phyloP scores from a whole-genome alignment of 2,113 vertebrate species.

The Upupa epops region DNA sequence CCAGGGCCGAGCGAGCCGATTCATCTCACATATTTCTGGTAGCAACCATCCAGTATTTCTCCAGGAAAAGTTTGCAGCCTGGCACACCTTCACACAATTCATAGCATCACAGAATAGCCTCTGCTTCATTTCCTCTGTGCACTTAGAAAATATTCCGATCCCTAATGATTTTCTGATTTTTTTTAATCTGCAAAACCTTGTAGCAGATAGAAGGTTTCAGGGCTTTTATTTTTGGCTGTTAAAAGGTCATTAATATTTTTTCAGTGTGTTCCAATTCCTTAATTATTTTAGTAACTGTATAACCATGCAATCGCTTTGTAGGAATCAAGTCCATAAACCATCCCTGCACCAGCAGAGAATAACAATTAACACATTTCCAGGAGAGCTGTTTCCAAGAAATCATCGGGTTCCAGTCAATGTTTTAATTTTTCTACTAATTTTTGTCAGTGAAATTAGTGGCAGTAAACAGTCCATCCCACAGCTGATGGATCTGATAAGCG shows the following conservation, averaged over 20 bases:
- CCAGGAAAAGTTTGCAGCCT: neutral
- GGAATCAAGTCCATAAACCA: neutral
- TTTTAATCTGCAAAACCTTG: neutral
- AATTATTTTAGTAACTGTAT: neutral
- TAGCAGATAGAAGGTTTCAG: neutral
- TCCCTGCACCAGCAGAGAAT: neutral
- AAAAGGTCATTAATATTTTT: neutral
- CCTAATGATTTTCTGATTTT: neutral
- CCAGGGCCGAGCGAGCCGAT: neutral
- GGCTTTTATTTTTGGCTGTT: neutral
- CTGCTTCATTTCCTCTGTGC: neutral
- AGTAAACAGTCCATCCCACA: neutral
- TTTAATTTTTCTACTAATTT: neutral
- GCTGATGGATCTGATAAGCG: neutral
- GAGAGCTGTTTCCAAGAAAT: neutral
- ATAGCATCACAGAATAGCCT: neutral
- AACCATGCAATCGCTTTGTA: neutral
- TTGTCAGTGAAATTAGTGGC: neutral
- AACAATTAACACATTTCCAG: neutral
- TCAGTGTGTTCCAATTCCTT: neutral
- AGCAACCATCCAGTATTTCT: neutral
- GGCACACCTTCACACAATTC: neutral
- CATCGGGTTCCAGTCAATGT: fast-evolving
- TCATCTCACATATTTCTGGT: slow-evolving; percentile 27
- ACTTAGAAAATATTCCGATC: neutral